These are phyloP conservation scores for Nephrotoma guestfalica DNA, from an alignment of 2,888 invertebrate species.

Conservation along the genomic window DNA sequence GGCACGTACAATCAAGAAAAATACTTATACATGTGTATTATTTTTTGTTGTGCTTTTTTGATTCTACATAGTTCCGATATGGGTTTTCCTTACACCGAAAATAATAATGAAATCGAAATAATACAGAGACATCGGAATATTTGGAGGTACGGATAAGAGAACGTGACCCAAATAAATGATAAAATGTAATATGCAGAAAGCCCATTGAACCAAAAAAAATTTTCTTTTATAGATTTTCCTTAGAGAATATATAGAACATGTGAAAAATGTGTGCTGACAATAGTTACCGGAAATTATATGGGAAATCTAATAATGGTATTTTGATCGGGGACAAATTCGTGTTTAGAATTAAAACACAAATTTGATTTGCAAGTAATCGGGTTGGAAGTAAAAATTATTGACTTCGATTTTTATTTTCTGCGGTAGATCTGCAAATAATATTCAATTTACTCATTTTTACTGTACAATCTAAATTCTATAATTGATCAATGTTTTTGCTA, in stretches of 20 bases:
- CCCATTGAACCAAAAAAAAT: not conserved
- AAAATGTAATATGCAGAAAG: not conserved
- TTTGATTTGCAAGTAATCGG: not conserved
- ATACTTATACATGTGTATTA: not conserved
- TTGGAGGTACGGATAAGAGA: not conserved
- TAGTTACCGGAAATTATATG: not conserved
- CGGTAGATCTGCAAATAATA: not conserved
- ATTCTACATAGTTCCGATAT: not conserved
- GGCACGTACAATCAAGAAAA: not conserved
- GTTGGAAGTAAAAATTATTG: not conserved
- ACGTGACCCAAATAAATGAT: not conserved
- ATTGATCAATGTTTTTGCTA: not conserved
- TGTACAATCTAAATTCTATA: not conserved
- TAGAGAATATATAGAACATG: not conserved
- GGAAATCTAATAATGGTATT: not conserved
- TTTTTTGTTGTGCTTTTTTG: not conserved
- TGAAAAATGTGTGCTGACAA: not conserved
- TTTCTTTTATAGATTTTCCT: not conserved
- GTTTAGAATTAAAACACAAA: no score
- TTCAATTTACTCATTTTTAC: not conserved
- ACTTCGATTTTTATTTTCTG: not conserved
- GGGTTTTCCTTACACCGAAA: no score
- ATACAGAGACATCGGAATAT: not conserved
- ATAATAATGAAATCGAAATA: not conserved
- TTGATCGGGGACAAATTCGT: no score